Conservation (phyloP, 1,140 invertebrate genomes). For the Drosophila pruinosa region DNA sequence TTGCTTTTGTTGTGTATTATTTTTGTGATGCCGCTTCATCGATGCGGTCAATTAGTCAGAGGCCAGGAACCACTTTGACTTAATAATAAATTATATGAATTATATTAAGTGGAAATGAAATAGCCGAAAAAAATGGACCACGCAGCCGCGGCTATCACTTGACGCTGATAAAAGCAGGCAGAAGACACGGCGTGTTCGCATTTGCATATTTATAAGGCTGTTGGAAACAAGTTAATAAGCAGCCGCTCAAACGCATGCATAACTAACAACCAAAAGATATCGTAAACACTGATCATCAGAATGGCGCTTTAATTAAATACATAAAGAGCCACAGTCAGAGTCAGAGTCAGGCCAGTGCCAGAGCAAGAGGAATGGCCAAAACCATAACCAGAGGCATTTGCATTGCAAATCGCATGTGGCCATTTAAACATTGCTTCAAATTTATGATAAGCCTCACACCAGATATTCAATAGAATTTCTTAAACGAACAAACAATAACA, state of each 20-base stretch:
- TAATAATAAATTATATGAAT: slow-evolving; percentile 60
- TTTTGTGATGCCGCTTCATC: slow-evolving; percentile 25
- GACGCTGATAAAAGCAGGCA: slow-evolving; percentile 30
- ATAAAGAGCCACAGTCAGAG: slow-evolving; percentile 43
- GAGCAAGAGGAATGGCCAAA: slow-evolving; percentile 10
- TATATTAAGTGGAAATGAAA: slow-evolving; percentile 59
- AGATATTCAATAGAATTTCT: slow-evolving; percentile 20
- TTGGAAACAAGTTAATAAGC: slow-evolving; percentile 76
- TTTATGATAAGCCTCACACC: slow-evolving; percentile 72
- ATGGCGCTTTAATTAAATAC: slow-evolving; percentile 71
- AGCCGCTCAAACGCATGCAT: slow-evolving; percentile 63
- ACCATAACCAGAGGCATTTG: slow-evolving; percentile 30
- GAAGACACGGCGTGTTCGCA: slow-evolving; percentile 19
- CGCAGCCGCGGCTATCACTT: slow-evolving; percentile 11
- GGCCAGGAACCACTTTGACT: slow-evolving; percentile 57
- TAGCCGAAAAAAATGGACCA: slow-evolving; percentile 25
- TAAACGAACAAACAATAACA: not conserved
- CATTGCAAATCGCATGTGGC: slow-evolving; percentile 60
- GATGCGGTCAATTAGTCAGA: slow-evolving; percentile 71
- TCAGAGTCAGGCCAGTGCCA: not conserved
- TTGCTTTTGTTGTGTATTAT: not conserved
- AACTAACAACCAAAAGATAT: slow-evolving; percentile 56
- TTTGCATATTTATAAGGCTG: slow-evolving; percentile 69
- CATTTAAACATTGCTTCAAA: slow-evolving; percentile 47
- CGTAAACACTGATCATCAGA: slow-evolving; percentile 49